These are phyloP conservation scores for Lycia hirtaria DNA, from an alignment of 2,888 invertebrate genomes.

Conservation along the genomic window DNA sequence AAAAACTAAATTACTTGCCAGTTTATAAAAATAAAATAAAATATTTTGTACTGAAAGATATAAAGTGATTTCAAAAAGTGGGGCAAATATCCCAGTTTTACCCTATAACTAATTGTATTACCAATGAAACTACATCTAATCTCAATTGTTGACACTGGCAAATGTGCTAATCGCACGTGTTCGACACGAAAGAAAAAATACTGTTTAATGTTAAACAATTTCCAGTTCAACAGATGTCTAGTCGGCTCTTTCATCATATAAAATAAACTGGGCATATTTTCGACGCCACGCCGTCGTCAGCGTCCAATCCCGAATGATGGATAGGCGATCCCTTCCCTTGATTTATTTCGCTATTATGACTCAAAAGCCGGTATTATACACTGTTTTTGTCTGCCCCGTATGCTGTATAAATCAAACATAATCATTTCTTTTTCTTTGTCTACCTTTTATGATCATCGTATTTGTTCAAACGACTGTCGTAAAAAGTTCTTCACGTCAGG, in stretches of 20 bases:
- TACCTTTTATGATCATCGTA: neutral
- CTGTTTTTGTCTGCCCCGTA: slow-evolving; percentile 35
- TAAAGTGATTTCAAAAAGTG: too few species aligned
- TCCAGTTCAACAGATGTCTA: slow-evolving; percentile 38
- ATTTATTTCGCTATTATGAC: slow-evolving; percentile 61
- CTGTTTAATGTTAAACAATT: slow-evolving; percentile 20
- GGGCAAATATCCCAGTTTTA: too few species aligned
- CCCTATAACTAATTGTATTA: too few species aligned
- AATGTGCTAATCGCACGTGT: too few species aligned
- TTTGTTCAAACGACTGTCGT: neutral
- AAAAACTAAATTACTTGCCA: too few species aligned
- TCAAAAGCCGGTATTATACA: slow-evolving; percentile 43
- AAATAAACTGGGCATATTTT: slow-evolving; percentile 59
- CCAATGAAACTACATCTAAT: too few species aligned
- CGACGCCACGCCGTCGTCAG: slow-evolving; percentile 46
- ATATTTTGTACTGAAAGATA: too few species aligned
- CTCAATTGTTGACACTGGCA: too few species aligned
- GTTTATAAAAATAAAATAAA: too few species aligned
- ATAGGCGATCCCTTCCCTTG: slow-evolving; percentile 53
- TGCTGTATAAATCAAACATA: slow-evolving; percentile 20
- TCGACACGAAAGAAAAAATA: too few species aligned
- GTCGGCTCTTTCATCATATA: slow-evolving; percentile 43
- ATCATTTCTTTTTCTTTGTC: neutral
- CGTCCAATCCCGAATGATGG: slow-evolving; percentile 55
- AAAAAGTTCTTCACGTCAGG: neutral